Percentiles rank a stretch among this genome's conserved stretches.
These are phyloP conservation scores for Scaeva pyrastri DNA, from an alignment of 2,888 invertebrate species.

Conservation along the genomic window DNA sequence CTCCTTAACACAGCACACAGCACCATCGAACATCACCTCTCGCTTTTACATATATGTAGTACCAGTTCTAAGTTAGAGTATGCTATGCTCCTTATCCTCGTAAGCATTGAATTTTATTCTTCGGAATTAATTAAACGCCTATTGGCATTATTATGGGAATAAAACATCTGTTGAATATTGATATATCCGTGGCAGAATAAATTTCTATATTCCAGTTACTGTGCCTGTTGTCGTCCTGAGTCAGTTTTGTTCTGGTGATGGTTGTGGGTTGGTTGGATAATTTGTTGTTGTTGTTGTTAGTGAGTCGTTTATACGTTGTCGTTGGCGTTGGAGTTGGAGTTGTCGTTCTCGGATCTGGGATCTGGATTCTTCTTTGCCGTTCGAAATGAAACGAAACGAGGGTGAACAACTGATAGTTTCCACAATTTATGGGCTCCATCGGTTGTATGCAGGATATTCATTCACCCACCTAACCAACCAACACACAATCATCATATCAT, in stretches of 20 bases:
- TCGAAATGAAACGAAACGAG: conserved; percentile 10
- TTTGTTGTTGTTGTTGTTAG: conserved; percentile 23
- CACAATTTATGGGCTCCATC: conserved; percentile 28
- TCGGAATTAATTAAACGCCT: conserved; percentile 58
- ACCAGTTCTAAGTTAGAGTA: too few relatives aligned
- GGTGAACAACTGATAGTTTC: conserved; percentile 37
- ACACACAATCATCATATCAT: too few relatives aligned
- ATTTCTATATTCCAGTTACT: conserved; percentile 39
- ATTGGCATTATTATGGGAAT: conserved; percentile 57
- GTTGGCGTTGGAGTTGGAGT: not conserved
- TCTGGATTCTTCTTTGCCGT: conserved; percentile 14
- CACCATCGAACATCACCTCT: not conserved
- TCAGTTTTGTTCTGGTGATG: too few relatives aligned
- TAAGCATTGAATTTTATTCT: conserved; percentile 30
- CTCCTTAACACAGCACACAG: conserved; percentile 20
- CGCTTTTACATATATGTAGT: too few relatives aligned
- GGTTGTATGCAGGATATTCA: not conserved
- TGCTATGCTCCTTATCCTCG: not conserved
- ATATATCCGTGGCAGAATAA: conserved; percentile 49
- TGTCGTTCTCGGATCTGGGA: not conserved
- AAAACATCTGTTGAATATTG: conserved; percentile 70
- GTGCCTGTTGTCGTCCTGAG: too few relatives aligned
- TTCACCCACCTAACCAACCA: too few relatives aligned
- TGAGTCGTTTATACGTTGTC: not conserved
- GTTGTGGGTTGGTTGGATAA: conserved; percentile 14